Evolutionary conservation across 2,888 invertebrate species (phyloP), one percentile per base, ranked within the genome.

Genomic region (Thymelicus lineola): DNA sequence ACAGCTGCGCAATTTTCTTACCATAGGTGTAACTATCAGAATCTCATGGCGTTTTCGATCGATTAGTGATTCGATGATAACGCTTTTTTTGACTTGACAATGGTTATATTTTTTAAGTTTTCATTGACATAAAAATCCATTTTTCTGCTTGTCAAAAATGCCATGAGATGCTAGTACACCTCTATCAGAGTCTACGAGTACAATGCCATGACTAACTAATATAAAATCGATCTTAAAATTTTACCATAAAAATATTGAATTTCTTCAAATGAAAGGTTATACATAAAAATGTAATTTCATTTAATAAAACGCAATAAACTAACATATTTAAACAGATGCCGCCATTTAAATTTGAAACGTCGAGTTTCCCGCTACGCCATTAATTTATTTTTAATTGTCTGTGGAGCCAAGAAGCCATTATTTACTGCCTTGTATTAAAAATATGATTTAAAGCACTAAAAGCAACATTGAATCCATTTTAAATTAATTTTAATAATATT

Each of bases 311-410:
- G 42, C 48, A 59, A 17, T 58, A 59, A 59, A 59, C n/a, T 66
- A 48, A 20, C 58, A 60, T 17, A 14, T 35, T 36, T 57, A 36
- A 57, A 57, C 36, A 57, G n/a, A 50, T 36, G 10, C 48, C 35
- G 59, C 59, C 50, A 42, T 66, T 60, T 66, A 59, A 59, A 66
- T 59, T 50, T 20, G 12, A 50, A 59, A 59, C 59, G 50, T 66
- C 66, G 59, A 36, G 46, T 60, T 66, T 48, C 50, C 59, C 66
- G 66, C 59, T 48, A 59, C 66, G 65, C 36, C 20, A 57, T 58
- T 66, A 66, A 66, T 66, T 66, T 66, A 55, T 65, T 58, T 65
- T 65, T 65, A 65, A 65, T 65, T 65, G 59, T 60, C 66, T 60
- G 66, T 60, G 38, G 66, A 66, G 58, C 38, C 48, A 59, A 66